Conservation (phyloP, 2,797 vertebrate species). For the Notolepis coatsorum region DNA sequence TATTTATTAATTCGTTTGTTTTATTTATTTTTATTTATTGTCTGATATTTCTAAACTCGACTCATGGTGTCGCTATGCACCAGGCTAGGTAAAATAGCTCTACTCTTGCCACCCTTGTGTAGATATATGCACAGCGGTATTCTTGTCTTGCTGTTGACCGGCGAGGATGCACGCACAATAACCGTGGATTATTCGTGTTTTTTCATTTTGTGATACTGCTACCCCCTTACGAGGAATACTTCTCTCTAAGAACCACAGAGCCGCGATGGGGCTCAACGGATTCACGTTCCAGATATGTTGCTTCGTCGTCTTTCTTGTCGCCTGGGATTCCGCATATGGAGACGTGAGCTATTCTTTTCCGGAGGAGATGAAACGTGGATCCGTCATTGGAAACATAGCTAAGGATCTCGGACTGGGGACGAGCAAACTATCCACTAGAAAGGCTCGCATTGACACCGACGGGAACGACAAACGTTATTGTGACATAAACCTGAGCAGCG, state of each 20-base stretch:
- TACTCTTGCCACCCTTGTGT: not conserved
- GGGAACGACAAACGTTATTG: slow-evolving; percentile 47
- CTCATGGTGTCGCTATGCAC: slow-evolving; percentile 11
- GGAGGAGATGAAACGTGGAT: slow-evolving; percentile 55
- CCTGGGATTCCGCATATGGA: slow-evolving; percentile 13
- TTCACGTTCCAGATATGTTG: not conserved
- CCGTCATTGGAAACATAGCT: slow-evolving; percentile 52
- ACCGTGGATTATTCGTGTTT: not conserved
- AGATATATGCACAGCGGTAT: not conserved
- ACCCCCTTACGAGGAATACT: slow-evolving; percentile 15
- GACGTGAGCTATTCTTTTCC: slow-evolving; percentile 55
- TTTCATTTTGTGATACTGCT: not conserved
- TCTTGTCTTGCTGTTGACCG: not conserved
- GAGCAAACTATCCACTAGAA: slow-evolving; percentile 30
- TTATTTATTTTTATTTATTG: not conserved
- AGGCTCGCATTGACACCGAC: slow-evolving; percentile 57
- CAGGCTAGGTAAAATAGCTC: not conserved
- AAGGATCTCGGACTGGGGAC: slow-evolving; percentile 63
- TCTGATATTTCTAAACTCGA: not conserved
- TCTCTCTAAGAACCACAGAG: accelerated
- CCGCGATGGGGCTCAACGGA: slow-evolving; percentile 6
- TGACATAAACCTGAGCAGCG: slow-evolving; percentile 55
- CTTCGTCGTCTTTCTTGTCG: slow-evolving; percentile 5
- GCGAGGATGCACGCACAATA: not conserved
- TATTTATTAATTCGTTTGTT: not conserved